These are phyloP conservation scores for Plagodis pulveraria DNA, from an alignment of 2,888 invertebrate species.

Conservation along the genomic window DNA sequence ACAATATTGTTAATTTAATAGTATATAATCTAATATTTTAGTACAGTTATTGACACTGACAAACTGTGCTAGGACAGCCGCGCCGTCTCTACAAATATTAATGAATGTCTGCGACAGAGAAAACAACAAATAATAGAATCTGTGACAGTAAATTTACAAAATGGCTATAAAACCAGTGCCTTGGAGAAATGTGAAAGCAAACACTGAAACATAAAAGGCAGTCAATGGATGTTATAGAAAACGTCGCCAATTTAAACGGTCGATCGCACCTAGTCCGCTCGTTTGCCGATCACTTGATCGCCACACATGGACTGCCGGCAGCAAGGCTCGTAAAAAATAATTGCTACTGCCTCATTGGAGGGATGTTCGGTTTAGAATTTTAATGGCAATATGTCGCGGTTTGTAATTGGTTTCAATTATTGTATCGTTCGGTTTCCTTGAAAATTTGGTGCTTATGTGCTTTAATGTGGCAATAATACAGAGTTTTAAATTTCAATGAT, in stretches of 20 bases:
- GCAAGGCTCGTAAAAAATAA: conserved; percentile 47
- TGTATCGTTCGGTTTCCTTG: conserved; percentile 10
- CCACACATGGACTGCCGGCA: conserved; percentile 23
- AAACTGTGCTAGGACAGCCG: too few species aligned
- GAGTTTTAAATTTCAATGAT: not conserved
- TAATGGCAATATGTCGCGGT: conserved; percentile 36
- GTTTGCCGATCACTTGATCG: conserved; percentile 20
- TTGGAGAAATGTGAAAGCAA: not conserved
- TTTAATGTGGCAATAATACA: conserved; percentile 10
- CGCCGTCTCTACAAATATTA: too few species aligned
- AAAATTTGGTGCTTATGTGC: conserved; percentile 2
- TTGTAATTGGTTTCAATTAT: conserved; percentile 40
- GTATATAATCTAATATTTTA: too few species aligned
- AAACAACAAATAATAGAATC: not conserved
- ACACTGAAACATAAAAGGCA: not conserved
- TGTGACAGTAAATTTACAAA: not conserved
- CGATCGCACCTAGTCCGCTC: conserved; percentile 15
- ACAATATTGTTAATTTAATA: too few species aligned
- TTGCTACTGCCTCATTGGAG: conserved; percentile 43
- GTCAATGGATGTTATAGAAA: not conserved
- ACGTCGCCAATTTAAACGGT: conserved; percentile 7
- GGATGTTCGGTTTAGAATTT: conserved; percentile 40
- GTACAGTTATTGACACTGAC: too few species aligned
- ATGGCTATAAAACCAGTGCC: not conserved
- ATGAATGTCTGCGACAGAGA: too few species aligned